phyloP scores from a whole-genome alignment of 2,113 vertebrate genomes.

The Hypocryptadius cinnamomeus region DNA sequence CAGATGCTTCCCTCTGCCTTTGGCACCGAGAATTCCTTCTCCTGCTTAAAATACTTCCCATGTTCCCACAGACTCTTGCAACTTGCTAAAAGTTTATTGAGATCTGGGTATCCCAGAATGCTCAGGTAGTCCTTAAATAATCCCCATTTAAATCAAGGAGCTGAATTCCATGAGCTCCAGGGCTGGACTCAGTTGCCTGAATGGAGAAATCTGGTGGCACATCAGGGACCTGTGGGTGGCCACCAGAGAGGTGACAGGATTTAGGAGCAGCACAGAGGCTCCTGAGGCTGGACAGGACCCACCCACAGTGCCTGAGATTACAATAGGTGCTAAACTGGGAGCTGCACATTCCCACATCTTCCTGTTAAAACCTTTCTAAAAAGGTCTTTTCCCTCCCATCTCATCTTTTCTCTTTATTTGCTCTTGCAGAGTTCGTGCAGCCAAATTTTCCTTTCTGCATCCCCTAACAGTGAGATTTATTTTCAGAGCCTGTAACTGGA shows the following conservation, averaged over 20 bases:
- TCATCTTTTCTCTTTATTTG: not conserved
- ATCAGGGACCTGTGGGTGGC: not conserved
- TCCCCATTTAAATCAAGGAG: not conserved
- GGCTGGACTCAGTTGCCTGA: not conserved
- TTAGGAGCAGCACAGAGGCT: not conserved
- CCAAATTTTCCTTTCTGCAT: not conserved
- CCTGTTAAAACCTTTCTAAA: not conserved
- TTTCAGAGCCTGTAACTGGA: conserved; percentile 1
- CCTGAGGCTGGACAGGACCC: not conserved
- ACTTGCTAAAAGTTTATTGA: not conserved
- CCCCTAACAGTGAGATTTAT: not conserved
- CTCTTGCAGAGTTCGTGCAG: not conserved
- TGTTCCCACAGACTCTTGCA: not conserved
- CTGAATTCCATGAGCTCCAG: not conserved
- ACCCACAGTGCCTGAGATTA: not conserved
- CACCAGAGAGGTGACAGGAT: not conserved
- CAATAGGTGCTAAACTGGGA: not conserved
- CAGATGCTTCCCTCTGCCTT: conserved; percentile 14
- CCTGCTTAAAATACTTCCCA: not conserved
- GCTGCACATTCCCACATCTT: not conserved
- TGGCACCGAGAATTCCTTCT: not conserved
- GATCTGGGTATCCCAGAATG: not conserved
- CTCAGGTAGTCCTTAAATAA: not conserved
- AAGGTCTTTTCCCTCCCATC: not conserved
- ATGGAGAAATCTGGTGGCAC: not conserved